A percentile compares a stretch with the other conserved stretches of the same genome.
Conservation (phyloP, 64 coral and sea anemone species). For the Pocillopora verrucosa region DNA sequence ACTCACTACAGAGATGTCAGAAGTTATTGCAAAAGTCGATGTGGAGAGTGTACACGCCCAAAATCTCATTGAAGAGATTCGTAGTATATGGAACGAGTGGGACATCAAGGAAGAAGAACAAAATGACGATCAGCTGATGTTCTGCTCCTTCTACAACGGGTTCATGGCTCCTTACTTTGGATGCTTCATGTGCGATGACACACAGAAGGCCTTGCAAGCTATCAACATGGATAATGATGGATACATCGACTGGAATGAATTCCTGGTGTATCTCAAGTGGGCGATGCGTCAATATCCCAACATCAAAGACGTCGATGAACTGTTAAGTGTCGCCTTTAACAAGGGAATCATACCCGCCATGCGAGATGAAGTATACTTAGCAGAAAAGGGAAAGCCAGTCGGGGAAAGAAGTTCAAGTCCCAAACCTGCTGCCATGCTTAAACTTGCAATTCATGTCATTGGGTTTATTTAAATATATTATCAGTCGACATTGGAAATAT, state of each 20-base stretch:
- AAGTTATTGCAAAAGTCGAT: conserved; percentile 4
- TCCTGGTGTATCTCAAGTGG: conserved; percentile 71
- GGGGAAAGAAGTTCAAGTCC: no score
- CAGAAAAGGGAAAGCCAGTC: no score
- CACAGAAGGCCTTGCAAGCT: conserved; percentile 32
- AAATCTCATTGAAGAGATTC: conserved; percentile 38
- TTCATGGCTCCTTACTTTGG: conserved; percentile 69
- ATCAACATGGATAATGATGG: conserved; percentile 63
- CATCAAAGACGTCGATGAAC: conserved; percentile 48
- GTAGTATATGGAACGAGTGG: conserved; percentile 56
- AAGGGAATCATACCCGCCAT: conserved; percentile 69
- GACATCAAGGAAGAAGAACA: conserved; percentile 37
- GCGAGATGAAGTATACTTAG: conserved; percentile 41
- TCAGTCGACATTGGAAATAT: no score
- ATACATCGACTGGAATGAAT: conserved; percentile 72
- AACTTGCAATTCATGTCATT: no score
- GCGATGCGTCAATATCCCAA: conserved; percentile 65
- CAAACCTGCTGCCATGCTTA: no score
- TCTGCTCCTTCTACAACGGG: conserved; percentile 71
- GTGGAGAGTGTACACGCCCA: background rate
- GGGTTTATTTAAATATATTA: no score
- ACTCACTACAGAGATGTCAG: background rate
- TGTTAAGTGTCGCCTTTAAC: conserved; percentile 54
- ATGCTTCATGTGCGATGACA: conserved; percentile 61
- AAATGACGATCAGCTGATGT: conserved; percentile 44